Conservation (phyloP, 2,797 vertebrate species). For the Halcyon badia region DNA sequence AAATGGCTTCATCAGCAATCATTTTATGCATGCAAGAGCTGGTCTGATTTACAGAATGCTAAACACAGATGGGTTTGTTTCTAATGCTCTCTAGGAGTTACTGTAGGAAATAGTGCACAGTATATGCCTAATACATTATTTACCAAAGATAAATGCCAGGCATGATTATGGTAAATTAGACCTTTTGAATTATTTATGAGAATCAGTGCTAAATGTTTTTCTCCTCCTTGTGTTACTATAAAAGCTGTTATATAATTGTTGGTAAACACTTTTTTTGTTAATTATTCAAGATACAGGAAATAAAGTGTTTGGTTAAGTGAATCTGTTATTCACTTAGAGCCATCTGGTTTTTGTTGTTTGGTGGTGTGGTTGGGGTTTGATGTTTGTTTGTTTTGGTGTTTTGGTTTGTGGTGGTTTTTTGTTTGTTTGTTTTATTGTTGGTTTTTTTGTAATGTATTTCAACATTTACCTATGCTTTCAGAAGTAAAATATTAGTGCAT, state of each 20-base stretch:
- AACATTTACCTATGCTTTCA: background rate
- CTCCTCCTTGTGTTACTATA: conserved; percentile 56
- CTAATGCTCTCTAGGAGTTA: conserved; percentile 47
- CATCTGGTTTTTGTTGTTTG: background rate
- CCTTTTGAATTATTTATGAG: conserved; percentile 83
- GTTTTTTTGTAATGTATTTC: background rate
- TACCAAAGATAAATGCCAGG: conserved; percentile 77
- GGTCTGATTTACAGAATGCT: conserved; percentile 60
- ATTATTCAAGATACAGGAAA: conserved; percentile 72
- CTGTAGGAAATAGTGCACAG: conserved; percentile 52
- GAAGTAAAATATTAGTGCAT: background rate
- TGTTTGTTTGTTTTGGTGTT: background rate
- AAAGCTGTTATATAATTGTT: conserved; percentile 72
- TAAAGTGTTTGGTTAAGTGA: conserved; percentile 67
- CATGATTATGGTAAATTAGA: conserved; percentile 82
- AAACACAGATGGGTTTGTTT: conserved; percentile 58
- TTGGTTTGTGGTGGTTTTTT: too few species aligned
- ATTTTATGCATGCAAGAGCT: conserved; percentile 61
- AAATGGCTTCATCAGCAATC: conserved; percentile 74
- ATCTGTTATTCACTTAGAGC: conserved; percentile 45
- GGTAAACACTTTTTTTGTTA: conserved; percentile 73
- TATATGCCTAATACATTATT: conserved; percentile 72
- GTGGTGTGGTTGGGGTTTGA: too few species aligned
- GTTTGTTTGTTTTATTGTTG: background rate
- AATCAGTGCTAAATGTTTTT: conserved; percentile 69